Conservation (phyloP, 2,888 invertebrate genomes). For the Mesopsocus fuscifrons region DNA sequence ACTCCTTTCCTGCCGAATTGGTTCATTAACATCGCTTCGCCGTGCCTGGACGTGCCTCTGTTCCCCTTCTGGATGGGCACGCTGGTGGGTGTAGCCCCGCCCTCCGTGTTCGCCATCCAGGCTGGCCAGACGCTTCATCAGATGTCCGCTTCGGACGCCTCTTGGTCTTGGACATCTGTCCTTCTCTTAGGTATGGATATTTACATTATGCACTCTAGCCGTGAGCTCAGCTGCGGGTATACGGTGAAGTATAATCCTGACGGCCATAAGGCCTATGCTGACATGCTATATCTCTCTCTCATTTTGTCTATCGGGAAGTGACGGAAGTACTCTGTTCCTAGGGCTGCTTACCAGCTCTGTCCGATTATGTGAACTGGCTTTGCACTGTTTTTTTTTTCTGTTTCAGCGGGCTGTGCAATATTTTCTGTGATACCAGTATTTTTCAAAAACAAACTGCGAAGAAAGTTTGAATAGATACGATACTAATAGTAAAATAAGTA, state of each 20-base stretch:
- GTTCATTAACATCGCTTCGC: constrained; percentile 95
- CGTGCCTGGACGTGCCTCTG: constrained; percentile 89
- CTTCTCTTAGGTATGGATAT: constrained; percentile 39
- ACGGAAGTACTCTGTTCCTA: no score
- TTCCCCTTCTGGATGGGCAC: constrained; percentile 87
- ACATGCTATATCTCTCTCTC: no score
- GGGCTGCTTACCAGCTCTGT: no score
- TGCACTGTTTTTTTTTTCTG: neutral
- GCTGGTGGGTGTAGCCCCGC: constrained; percentile 90
- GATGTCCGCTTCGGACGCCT: constrained; percentile 70
- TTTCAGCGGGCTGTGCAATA: constrained; percentile 45
- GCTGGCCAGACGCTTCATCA: constrained; percentile 91
- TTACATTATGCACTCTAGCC: no score
- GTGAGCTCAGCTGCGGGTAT: neutral
- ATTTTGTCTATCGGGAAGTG: no score
- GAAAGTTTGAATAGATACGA: constrained; percentile 45
- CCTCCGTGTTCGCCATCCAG: constrained; percentile 93
- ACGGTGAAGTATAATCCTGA: no score
- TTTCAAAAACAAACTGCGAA: constrained; percentile 56
- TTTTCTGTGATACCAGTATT: constrained; percentile 76
- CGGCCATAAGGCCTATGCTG: no score
- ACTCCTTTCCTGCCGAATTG: constrained; percentile 98
- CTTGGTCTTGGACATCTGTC: constrained; percentile 78
- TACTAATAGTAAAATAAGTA: constrained; percentile 14
- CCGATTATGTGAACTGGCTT: no score